Percentiles rank a stretch among this genome's conserved stretches.
phyloP scores from a whole-genome alignment of 1,140 invertebrate genomes.

The Nautilus pompilius region DNA sequence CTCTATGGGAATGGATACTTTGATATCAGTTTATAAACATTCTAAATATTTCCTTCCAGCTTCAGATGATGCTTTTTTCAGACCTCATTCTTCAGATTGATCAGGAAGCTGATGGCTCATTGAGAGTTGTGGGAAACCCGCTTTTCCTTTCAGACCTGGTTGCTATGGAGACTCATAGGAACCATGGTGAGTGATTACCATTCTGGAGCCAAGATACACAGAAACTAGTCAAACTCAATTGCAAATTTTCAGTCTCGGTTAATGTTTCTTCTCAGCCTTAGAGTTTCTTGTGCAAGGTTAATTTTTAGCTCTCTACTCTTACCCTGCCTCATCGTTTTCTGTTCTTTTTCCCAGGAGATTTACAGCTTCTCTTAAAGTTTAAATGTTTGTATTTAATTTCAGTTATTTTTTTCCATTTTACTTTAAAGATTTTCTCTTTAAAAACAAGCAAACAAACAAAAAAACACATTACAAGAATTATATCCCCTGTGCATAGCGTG shows the following conservation, averaged over 20 bases:
- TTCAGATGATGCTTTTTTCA: constrained; percentile 37
- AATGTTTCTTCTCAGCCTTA: neutral
- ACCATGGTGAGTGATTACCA: constrained; percentile 29
- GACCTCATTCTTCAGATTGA: constrained; percentile 38
- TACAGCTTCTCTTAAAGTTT: too few relatives aligned
- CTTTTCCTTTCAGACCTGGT: constrained; percentile 26
- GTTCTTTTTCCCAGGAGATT: neutral
- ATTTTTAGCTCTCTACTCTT: neutral
- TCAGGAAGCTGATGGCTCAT: constrained; percentile 24
- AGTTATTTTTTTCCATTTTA: too few relatives aligned
- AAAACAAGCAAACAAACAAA: too few relatives aligned
- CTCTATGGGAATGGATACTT: too few relatives aligned
- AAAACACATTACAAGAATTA: too few relatives aligned
- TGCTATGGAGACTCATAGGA: constrained; percentile 33
- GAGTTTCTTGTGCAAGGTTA: neutral
- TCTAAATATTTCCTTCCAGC: constrained; percentile 19
- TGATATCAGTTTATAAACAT: too few relatives aligned
- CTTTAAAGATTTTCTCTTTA: too few relatives aligned
- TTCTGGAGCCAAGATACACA: neutral
- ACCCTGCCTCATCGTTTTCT: neutral
- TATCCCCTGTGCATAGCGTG: too few relatives aligned
- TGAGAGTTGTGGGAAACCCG: constrained; percentile 31
- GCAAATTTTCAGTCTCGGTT: neutral
- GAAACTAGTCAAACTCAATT: neutral
- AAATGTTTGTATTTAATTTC: too few relatives aligned